These are phyloP conservation scores for Dryococelus australis DNA, from an alignment of 2,888 invertebrate genomes.

Conservation along the genomic window DNA sequence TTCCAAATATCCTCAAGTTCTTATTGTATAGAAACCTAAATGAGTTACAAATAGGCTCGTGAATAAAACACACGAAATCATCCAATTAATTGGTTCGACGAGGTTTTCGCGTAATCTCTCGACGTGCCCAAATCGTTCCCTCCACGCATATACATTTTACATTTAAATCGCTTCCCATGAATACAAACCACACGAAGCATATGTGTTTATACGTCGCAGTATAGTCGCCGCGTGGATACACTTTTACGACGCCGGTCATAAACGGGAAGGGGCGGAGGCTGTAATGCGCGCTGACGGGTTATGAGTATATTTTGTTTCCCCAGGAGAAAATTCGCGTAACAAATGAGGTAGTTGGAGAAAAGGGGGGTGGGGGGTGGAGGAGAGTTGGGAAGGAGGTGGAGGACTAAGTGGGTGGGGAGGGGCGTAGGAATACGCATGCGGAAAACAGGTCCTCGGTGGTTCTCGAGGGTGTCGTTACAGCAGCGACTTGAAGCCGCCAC, in stretches of 20 bases:
- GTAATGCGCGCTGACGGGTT: conserved; percentile 5
- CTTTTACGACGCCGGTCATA: neutral
- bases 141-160: neutral
- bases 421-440: neutral
- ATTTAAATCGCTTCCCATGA: neutral
- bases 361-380: neutral
- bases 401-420: too few relatives aligned
- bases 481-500: conserved; percentile 18
- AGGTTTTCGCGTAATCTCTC: neutral
- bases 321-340: neutral
- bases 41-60: neutral
- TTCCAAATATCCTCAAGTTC: too few relatives aligned
- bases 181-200: neutral
- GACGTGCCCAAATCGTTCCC: neutral
- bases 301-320: conserved; percentile 3
- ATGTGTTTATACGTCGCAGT: neutral
- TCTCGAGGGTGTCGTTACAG: conserved; percentile 23
- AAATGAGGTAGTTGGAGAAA: neutral
- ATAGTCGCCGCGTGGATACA: neutral
- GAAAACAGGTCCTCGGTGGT: conserved; percentile 13
- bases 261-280: neutral
- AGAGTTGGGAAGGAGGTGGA: neutral
- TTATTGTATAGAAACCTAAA: too few relatives aligned
- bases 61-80: neutral
- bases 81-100: neutral